Conservation (phyloP, 1,140 invertebrate genomes). For the Tribolium castaneum region DNA sequence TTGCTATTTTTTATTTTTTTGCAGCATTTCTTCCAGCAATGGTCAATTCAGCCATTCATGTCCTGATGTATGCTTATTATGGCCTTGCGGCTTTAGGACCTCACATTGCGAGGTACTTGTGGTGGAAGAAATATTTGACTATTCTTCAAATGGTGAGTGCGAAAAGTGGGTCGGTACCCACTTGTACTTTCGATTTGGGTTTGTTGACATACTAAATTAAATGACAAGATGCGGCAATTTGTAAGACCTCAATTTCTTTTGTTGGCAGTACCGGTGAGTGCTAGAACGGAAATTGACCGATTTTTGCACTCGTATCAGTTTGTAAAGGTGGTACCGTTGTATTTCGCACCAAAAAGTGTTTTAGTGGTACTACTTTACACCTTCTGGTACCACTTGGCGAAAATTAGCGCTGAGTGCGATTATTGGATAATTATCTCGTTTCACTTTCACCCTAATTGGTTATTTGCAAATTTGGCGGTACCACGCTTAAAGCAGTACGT, state of each 20-base stretch:
- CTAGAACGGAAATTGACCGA: background rate
- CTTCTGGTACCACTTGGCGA: no score
- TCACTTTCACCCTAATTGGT: no score
- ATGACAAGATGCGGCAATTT: constrained; percentile 1
- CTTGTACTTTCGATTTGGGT: background rate
- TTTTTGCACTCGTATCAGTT: background rate
- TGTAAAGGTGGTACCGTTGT: background rate
- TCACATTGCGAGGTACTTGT: constrained; percentile 80
- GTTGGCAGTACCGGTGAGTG: background rate
- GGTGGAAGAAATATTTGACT: constrained; percentile 96
- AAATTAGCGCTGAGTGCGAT: no score
- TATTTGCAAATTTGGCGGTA: no score
- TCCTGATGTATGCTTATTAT: constrained; percentile 95
- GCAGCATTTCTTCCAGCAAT: constrained; percentile 87
- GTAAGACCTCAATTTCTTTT: constrained; percentile 14
- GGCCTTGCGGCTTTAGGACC: constrained; percentile 86
- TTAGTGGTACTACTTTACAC: no score
- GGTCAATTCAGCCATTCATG: constrained; percentile 92
- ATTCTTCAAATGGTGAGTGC: constrained; percentile 77
- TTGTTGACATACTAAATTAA: constrained; percentile 1
- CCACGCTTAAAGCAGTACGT: no score
- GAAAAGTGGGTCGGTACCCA: background rate
- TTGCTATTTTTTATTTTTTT: constrained; percentile 56
- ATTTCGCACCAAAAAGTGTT: background rate
- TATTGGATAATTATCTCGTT: no score